Evolutionary conservation across 2,113 vertebrate genomes (phyloP).

Genomic region (Oryzias melastigma): DNA sequence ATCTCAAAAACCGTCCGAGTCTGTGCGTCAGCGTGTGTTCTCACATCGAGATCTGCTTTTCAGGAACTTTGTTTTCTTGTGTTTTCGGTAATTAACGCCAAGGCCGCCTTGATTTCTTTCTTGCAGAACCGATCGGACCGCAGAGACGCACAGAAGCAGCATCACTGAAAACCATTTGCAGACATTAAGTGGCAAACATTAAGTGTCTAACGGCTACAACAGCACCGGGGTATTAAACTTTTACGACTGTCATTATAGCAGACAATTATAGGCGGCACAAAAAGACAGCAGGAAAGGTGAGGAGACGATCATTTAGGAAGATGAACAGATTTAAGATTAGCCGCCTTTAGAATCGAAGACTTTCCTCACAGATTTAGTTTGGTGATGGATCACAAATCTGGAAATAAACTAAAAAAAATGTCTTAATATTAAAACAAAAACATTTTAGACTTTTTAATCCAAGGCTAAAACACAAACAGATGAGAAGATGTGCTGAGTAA

Average conservation of each 20-base stretch:
- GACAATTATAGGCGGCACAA: conserved; percentile 87
- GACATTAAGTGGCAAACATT: conserved; percentile 82
- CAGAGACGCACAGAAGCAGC: conserved; percentile 79
- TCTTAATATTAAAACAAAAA: too few relatives aligned
- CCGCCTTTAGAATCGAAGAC: too few relatives aligned
- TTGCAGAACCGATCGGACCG: conserved; percentile 85
- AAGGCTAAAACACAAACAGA: too few relatives aligned
- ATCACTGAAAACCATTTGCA: conserved; percentile 87
- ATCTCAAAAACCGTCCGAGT: too few relatives aligned
- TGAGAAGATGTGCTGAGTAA: conserved; percentile 29
- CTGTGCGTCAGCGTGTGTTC: too few relatives aligned
- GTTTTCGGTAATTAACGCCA: conserved; percentile 72
- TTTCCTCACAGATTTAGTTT: too few relatives aligned
- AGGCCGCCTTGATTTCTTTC: conserved; percentile 73
- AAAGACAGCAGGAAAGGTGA: conserved; percentile 67
- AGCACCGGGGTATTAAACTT: conserved; percentile 81
- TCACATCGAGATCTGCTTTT: too few relatives aligned
- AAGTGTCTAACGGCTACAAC: conserved; percentile 84
- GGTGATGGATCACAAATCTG: too few relatives aligned
- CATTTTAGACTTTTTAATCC: too few relatives aligned
- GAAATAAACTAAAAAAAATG: too few relatives aligned
- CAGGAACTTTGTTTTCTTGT: conserved; percentile 47
- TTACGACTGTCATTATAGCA: conserved; percentile 87
- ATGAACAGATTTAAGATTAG: neutral
- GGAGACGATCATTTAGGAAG: neutral